Evolutionary conservation across 2,797 vertebrate species (phyloP).

Genomic region (Syngnathus rostellatus): DNA sequence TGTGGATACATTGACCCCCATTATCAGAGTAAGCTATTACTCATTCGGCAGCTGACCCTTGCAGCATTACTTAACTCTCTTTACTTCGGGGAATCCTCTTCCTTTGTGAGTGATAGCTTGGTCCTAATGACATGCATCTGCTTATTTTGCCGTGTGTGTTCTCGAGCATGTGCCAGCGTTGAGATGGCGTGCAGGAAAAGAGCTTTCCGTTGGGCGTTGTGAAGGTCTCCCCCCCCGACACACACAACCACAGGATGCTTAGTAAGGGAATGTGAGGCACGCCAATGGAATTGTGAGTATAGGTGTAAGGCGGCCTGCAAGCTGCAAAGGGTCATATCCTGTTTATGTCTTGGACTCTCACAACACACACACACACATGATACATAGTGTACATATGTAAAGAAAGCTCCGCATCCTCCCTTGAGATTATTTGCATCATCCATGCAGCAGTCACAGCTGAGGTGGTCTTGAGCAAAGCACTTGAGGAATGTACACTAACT

Average conservation of each 20-base stretch:
- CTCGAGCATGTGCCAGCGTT: neutral
- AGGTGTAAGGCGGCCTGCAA: conserved; percentile 18
- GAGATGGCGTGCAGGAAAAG: neutral
- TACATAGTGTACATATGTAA: neutral
- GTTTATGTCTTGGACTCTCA: conserved; percentile 23
- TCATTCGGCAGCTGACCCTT: neutral
- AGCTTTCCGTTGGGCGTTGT: neutral
- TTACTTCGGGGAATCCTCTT: neutral
- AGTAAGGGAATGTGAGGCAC: conserved; percentile 37
- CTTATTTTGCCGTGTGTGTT: neutral
- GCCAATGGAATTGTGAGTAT: conserved; percentile 29
- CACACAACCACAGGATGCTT: conserved; percentile 4
- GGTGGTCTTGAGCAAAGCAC: too few relatives aligned
- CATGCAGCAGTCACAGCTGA: too few relatives aligned
- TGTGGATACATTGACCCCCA: neutral
- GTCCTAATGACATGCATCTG: neutral
- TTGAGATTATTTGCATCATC: too few relatives aligned
- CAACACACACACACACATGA: neutral
- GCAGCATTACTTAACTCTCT: neutral
- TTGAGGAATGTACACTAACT: too few relatives aligned
- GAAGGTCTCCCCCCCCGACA: conserved; percentile 8
- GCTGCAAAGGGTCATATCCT: conserved; percentile 53
- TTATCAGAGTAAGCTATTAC: neutral
- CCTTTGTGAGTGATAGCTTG: neutral
- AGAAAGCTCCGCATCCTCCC: too few relatives aligned